Evolutionary conservation across 2,797 vertebrate genomes (phyloP).

Genomic region (Onychomys arenicola): DNA sequence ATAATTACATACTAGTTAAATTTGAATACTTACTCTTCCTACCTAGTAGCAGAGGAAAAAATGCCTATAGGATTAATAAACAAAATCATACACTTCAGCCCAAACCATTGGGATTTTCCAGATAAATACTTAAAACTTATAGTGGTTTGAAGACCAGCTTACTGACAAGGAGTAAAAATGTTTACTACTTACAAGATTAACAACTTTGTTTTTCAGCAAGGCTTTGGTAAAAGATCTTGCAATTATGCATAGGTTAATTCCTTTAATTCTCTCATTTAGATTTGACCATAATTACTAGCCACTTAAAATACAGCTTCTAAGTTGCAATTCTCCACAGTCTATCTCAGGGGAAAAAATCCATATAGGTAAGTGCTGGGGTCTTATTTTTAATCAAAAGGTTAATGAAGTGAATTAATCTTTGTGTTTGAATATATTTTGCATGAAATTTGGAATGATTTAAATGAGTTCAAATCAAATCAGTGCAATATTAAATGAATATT

Average conservation of each 20-base stretch:
- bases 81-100: conserved; percentile 25
- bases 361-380: conserved; percentile 69
- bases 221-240: conserved; percentile 52
- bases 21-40: not conserved
- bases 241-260: conserved; percentile 55
- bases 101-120: conserved; percentile 2
- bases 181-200: conserved; percentile 3
- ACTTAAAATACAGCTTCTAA: conserved; percentile 72
- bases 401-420: conserved; percentile 81
- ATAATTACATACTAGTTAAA: not conserved
- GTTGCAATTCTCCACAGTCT: conserved; percentile 69
- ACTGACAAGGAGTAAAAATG: conserved; percentile 43
- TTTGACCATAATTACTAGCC: conserved; percentile 71
- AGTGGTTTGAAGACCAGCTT: conserved; percentile 24
- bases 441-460: conserved; percentile 74
- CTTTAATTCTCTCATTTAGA: conserved; percentile 61
- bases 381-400: conserved; percentile 80
- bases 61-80: conserved; percentile 46
- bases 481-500: conserved; percentile 67
- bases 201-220: conserved; percentile 61
- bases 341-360: conserved; percentile 72
- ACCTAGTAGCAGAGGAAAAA: conserved; percentile 23
- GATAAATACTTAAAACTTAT: not conserved
- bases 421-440: conserved; percentile 70
- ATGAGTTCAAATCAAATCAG: conserved; percentile 68